phyloP scores from a whole-genome alignment of 2,797 vertebrate genomes.

The Nannoperca australis region DNA sequence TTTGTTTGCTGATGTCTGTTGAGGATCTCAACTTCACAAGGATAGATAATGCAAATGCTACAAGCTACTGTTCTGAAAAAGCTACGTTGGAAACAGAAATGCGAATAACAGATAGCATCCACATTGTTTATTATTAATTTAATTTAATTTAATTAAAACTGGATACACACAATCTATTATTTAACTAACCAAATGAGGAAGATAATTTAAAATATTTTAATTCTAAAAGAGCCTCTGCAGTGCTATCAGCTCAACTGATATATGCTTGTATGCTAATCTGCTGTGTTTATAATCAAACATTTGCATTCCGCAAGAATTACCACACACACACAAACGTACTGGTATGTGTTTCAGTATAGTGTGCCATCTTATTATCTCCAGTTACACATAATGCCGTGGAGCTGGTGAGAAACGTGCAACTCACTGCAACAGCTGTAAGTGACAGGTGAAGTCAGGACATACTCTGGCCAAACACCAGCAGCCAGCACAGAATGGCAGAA shows the following conservation, averaged over 20 bases:
- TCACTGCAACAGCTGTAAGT: slow-evolving; percentile 21
- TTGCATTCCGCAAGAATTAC: slow-evolving; percentile 37
- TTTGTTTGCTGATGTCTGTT: slow-evolving; percentile 45
- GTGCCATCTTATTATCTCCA: slow-evolving; percentile 35
- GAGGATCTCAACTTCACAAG: slow-evolving; percentile 20
- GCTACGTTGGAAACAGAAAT: slow-evolving; percentile 12
- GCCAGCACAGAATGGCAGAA: not conserved
- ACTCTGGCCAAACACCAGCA: slow-evolving; percentile 13
- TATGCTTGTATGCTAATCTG: slow-evolving; percentile 53
- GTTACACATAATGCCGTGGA: slow-evolving; percentile 37
- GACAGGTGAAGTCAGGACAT: slow-evolving; percentile 32
- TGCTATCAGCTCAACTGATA: slow-evolving; percentile 26
- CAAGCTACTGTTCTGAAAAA: not conserved
- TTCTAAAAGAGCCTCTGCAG: slow-evolving; percentile 27
- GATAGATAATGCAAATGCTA: slow-evolving; percentile 23
- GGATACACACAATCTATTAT: slow-evolving; percentile 35
- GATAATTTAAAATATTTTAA: slow-evolving; percentile 44
- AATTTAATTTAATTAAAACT: slow-evolving; percentile 59
- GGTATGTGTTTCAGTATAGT: not conserved
- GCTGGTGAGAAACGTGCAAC: slow-evolving; percentile 23
- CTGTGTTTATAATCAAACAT: slow-evolving; percentile 44
- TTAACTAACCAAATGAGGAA: slow-evolving; percentile 59
- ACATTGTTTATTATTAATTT: too few relatives aligned
- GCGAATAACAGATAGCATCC: slow-evolving; percentile 29
- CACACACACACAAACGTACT: slow-evolving; percentile 8